Percentiles rank a stretch among this genome's conserved stretches.
phyloP scores from a whole-genome alignment of 1,140 invertebrate species.

The Sweltsa coloradensis region DNA sequence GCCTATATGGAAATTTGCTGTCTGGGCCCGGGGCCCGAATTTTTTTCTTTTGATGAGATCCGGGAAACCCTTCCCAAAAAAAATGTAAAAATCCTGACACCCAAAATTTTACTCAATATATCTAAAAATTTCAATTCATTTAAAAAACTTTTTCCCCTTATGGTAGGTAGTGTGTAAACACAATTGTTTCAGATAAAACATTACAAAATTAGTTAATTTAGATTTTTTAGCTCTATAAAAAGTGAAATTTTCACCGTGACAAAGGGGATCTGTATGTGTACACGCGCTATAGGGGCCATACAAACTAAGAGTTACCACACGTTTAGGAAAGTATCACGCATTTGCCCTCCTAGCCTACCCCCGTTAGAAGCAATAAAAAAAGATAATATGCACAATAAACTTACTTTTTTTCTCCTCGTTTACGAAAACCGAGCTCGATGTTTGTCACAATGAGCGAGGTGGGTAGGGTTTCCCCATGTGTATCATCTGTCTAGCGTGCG shows the following conservation, averaged over 20 bases:
- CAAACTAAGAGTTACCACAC: background rate
- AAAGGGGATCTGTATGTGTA: background rate
- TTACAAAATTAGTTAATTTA: background rate
- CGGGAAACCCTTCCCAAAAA: too few species aligned
- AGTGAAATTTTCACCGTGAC: background rate
- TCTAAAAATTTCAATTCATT: too few species aligned
- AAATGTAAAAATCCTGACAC: too few species aligned
- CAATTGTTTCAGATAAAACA: background rate
- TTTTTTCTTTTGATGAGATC: too few species aligned
- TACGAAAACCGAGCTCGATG: slow-evolving; percentile 64
- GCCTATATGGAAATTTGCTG: too few species aligned
- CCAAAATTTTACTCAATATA: too few species aligned
- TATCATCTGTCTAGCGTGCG: slow-evolving; percentile 43
- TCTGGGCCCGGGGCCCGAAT: too few species aligned
- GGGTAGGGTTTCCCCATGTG: slow-evolving; percentile 66
- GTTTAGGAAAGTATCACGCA: too few species aligned
- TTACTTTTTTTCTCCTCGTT: slow-evolving; percentile 36
- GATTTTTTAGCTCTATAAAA: background rate
- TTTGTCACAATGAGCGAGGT: slow-evolving; percentile 84
- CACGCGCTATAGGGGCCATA: background rate
- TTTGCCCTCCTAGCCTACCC: too few species aligned
- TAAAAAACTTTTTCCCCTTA: too few species aligned
- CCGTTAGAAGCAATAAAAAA: background rate
- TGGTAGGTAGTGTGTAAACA: too few species aligned
- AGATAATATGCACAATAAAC: slow-evolving; percentile 5